Evolutionary conservation across 2,888 invertebrate species (phyloP), one percentile per base, ranked within the genome.

Genomic region (Alloplasta piceator): DNA sequence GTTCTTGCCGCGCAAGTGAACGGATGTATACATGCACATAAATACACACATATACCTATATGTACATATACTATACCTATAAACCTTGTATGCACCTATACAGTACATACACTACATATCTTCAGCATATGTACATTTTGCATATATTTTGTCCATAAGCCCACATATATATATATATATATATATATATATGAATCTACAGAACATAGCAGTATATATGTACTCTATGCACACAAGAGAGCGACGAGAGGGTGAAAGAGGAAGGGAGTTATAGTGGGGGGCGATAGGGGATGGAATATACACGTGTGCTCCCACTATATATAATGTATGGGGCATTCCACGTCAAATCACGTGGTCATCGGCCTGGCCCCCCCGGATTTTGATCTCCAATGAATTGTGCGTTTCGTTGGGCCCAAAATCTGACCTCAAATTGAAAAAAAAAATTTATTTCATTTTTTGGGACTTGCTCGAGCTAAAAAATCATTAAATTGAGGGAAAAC

Each of bases 291-390:
- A 43, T 10, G 73, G 67, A 41, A 7, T 73, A 48, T 81, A 78
- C 78, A 81, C 78, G 83, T 84, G 80, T 74, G 80, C 82, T 75
- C 68, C 80, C 78, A 79, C 87, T 87, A 84, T 86, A 86, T 84
- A 86, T 86, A 87, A 83, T 85, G 76, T 80, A 83, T 70, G 84
- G 82, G 85, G 87, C n/a, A n/a, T n/a, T n/a, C n/a, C n/a, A n/a
- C n/a, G n/a, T n/a, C n/a, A n/a, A n/a, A n/a, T n/a, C n/a, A n/a
- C n/a, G n/a, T n/a, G n/a, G n/a, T n/a, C n/a, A n/a, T n/a, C n/a
- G n/a, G n/a, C n/a, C n/a, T n/a, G n/a, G n/a, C n/a, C n/a, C n/a
- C n/a, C n/a, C n/a, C n/a, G n/a, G n/a, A n/a, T n/a, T n/a, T n/a
- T n/a, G n/a, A n/a, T n/a, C n/a, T n/a, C n/a, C n/a, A n/a, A n/a